Evolutionary conservation across 2,888 invertebrate genomes (phyloP), one percentile per base, ranked within the genome.

Genomic region (Hypercompe scribonia): DNA sequence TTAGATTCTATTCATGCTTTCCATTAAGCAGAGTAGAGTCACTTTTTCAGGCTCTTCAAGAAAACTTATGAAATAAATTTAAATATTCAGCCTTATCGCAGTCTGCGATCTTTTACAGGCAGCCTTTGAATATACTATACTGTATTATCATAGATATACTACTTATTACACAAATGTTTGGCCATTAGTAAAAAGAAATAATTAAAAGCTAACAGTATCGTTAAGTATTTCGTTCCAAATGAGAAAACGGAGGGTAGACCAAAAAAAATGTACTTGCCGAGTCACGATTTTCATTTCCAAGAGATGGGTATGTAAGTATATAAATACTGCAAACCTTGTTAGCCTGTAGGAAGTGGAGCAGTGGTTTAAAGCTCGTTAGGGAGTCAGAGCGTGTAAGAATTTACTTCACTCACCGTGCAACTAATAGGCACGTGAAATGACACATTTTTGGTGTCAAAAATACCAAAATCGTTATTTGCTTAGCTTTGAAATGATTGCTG

Each of bases 231-330:
- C 31, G 28, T 61, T 18, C 15, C 31, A 61, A 61, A 61, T 34
- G n/a, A 68, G 33, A 58, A 58, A 36, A 54, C 3, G 58, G 54
- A 34, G 34, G 54, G 34, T 34, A 68, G 36, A 68, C 28, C 39
- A 28, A 28, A 28, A 42, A 66, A 68, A 68, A 39, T 21, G 21
- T 18, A 68, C 7, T 28, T 66, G 42, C n/a, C 8, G 68, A 36
- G 58, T 68, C 68, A 58, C 68, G 68, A 58, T 68, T 68, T 54
- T 39, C 68, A 68, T 61, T 61, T 61, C 18, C 31, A 31, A 61
- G 31, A 18, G 28, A 31, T 61, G 61, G 31, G 31, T 31, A 61
- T 13, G 61, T 61, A 61, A 61, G 15, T 61, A 58, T 58, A 15
- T 31, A 61, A 18, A 61, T 61, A 31, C 61, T 61, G 61, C 28